Conservation (phyloP, 2,113 vertebrate species). For the Mionectes macconnelli region DNA sequence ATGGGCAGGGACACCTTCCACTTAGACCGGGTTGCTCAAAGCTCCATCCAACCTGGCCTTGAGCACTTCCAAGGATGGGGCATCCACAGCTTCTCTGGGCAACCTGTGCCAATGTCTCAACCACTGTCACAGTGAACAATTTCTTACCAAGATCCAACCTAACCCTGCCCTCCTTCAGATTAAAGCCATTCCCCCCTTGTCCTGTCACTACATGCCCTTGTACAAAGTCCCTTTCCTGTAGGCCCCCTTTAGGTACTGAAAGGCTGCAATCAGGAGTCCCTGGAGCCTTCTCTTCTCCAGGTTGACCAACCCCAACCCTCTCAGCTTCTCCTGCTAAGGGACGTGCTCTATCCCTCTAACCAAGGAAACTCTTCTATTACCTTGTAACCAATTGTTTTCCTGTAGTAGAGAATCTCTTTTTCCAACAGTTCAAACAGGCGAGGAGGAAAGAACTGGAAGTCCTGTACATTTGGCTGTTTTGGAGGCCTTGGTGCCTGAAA, state of each 20-base stretch:
- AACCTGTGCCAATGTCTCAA: neutral
- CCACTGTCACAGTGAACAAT: neutral
- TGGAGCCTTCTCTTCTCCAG: neutral
- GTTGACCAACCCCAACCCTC: neutral
- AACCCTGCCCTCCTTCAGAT: neutral
- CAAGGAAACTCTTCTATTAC: conserved; percentile 59
- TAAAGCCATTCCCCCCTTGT: neutral
- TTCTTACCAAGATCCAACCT: neutral
- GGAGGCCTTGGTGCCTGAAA: conserved; percentile 93
- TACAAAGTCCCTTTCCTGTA: neutral
- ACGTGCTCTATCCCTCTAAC: neutral
- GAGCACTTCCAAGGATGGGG: neutral
- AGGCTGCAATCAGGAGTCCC: neutral
- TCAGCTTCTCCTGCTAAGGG: neutral
- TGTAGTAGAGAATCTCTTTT: conserved; percentile 98
- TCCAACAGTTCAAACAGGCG: conserved; percentile 96
- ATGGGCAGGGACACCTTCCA: neutral
- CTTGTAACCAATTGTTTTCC: conserved; percentile 99
- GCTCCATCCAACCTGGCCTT: neutral
- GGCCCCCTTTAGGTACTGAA: neutral
- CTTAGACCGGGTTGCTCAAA: neutral
- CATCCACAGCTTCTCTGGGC: neutral
- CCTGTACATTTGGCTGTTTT: conserved; percentile 97
- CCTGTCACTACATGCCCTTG: neutral
- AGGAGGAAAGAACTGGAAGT: conserved; percentile 98